Conservation (phyloP, 2,797 vertebrate genomes). For the Synanceia verrucosa region DNA sequence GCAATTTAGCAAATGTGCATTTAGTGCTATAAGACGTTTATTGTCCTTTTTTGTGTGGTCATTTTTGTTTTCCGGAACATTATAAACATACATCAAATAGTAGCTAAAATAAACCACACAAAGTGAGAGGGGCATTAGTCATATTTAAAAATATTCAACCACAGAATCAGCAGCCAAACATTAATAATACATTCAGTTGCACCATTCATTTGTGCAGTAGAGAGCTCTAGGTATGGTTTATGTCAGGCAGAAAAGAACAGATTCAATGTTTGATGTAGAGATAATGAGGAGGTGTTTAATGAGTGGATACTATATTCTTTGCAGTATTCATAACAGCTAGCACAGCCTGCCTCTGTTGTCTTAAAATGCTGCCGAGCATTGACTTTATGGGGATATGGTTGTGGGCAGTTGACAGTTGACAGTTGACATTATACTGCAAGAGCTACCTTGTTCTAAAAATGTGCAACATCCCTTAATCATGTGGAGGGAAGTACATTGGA, state of each 20-base stretch:
- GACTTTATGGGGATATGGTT: background rate
- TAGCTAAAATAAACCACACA: too few species aligned
- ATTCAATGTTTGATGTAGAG: background rate
- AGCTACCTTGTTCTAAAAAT: background rate
- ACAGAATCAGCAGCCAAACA: conserved; percentile 7
- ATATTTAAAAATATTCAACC: conserved; percentile 8
- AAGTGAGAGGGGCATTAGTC: background rate
- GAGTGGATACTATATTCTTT: conserved; percentile 16
- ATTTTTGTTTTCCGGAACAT: background rate
- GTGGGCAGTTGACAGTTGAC: background rate
- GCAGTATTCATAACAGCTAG: conserved; percentile 17
- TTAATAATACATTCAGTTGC: conserved; percentile 1
- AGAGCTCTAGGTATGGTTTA: conserved; percentile 1
- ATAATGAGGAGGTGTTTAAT: conserved; percentile 19
- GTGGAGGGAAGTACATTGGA: background rate
- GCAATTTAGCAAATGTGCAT: background rate
- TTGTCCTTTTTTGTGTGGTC: background rate
- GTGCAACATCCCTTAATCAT: background rate
- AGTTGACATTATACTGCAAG: background rate
- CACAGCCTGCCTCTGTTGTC: conserved; percentile 13
- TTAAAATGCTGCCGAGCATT: conserved; percentile 6
- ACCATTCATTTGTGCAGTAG: conserved; percentile 20
- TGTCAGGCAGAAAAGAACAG: conserved; percentile 2
- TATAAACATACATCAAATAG: background rate
- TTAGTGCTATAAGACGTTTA: background rate